Evolutionary conservation across 2,888 invertebrate species (phyloP).

Genomic region (Unio delphinus): DNA sequence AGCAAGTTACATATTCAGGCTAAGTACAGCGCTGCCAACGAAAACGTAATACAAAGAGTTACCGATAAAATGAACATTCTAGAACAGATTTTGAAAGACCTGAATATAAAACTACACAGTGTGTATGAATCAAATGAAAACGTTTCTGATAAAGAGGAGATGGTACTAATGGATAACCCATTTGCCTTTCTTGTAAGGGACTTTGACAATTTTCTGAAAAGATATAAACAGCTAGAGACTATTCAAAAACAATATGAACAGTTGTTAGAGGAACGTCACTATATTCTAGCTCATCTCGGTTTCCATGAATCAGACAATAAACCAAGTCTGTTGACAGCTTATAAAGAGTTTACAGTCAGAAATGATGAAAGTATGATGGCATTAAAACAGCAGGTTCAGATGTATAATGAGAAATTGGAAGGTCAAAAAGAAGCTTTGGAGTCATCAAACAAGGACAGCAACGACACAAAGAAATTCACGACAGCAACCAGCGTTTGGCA

Average conservation of each 20-base stretch:
- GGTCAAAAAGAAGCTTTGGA: slow-evolving; percentile 33
- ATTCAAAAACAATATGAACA: slow-evolving; percentile 47
- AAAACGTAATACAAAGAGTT: slow-evolving; percentile 43
- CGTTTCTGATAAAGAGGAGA: slow-evolving; percentile 34
- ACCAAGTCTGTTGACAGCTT: slow-evolving; percentile 45
- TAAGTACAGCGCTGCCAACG: slow-evolving; percentile 57
- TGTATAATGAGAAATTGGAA: slow-evolving; percentile 30
- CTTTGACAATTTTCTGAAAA: slow-evolving; percentile 44
- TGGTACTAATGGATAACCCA: slow-evolving; percentile 34
- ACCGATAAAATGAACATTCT: slow-evolving; percentile 29
- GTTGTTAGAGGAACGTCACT: slow-evolving; percentile 50
- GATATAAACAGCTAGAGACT: slow-evolving; percentile 40
- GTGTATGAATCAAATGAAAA: slow-evolving; percentile 24
- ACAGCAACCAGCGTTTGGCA: slow-evolving; percentile 50
- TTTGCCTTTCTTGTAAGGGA: slow-evolving; percentile 47
- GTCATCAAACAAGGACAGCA: slow-evolving; percentile 21
- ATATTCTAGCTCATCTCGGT: slow-evolving; percentile 52
- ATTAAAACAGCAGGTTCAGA: slow-evolving; percentile 39
- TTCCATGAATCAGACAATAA: slow-evolving; percentile 25
- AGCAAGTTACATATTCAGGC: slow-evolving; percentile 51
- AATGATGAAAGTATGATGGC: slow-evolving; percentile 47
- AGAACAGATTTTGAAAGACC: slow-evolving; percentile 15
- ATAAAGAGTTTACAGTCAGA: slow-evolving; percentile 44
- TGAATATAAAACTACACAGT: slow-evolving; percentile 27
- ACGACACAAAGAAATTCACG: slow-evolving; percentile 28